phyloP scores from a whole-genome alignment of 2,797 vertebrate genomes.

The Naso thynnoides region DNA sequence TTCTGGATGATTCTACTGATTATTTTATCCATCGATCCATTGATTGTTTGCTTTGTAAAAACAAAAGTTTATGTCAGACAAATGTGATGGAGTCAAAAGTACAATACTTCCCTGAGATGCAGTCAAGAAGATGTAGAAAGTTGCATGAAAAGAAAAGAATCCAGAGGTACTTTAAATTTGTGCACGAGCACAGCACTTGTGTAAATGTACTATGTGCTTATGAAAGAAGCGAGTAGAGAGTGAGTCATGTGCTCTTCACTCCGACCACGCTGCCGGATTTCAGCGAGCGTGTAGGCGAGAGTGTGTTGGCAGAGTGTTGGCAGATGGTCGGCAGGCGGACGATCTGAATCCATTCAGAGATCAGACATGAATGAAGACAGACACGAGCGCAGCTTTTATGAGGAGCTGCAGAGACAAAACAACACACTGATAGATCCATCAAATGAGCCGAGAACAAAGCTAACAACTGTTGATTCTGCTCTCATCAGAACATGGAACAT shows the following conservation, averaged over 20 bases:
- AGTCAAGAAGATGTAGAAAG: too few relatives aligned
- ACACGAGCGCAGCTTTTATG: not conserved
- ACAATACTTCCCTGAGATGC: too few relatives aligned
- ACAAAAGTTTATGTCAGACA: too few relatives aligned
- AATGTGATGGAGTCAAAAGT: not conserved
- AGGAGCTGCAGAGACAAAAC: not conserved
- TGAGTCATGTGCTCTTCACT: conserved; percentile 52
- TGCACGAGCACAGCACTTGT: too few relatives aligned
- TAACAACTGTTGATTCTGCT: not conserved
- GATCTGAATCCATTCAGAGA: conserved; percentile 48
- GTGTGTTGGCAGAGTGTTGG: conserved; percentile 42
- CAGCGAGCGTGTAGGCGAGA: conserved; percentile 43
- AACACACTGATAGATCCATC: not conserved
- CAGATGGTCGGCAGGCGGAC: conserved; percentile 58
- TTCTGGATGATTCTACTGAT: too few relatives aligned
- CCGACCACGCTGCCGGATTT: conserved; percentile 61
- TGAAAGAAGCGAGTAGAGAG: conserved; percentile 12
- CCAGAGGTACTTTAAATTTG: too few relatives aligned
- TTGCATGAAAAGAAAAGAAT: too few relatives aligned
- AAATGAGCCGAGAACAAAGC: conserved; percentile 1
- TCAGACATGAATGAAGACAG: conserved; percentile 49
- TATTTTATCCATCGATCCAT: too few relatives aligned
- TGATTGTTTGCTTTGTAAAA: too few relatives aligned
- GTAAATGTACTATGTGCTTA: not conserved
- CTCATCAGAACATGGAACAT: not conserved